These are phyloP conservation scores for Sussaba pulchella DNA, from an alignment of 2,888 invertebrate species.

Conservation along the genomic window DNA sequence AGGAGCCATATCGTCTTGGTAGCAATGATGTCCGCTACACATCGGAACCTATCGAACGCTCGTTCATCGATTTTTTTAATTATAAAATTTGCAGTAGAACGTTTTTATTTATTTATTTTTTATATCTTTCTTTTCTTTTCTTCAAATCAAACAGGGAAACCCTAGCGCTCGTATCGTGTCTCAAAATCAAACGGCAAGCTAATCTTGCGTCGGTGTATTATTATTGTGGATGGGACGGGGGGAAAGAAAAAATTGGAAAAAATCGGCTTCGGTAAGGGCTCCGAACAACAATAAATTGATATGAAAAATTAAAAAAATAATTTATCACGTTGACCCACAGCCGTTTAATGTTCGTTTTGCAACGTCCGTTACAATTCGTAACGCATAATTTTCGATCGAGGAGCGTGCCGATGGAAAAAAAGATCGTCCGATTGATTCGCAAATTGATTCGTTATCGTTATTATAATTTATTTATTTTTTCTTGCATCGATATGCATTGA, in stretches of 20 bases:
- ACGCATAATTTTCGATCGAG: constrained; percentile 56
- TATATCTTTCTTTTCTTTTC: constrained; percentile 48
- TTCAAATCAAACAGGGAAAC: constrained; percentile 70
- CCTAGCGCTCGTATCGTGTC: constrained; percentile 72
- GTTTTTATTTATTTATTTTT: constrained; percentile 68
- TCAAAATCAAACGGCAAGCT: constrained; percentile 71
- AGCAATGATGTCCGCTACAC: neutral
- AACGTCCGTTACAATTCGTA: constrained; percentile 53
- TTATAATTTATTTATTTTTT: constrained; percentile 43
- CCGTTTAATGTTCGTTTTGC: constrained; percentile 44
- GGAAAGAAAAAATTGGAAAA: constrained; percentile 56
- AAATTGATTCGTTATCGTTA: constrained; percentile 70
- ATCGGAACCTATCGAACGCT: constrained; percentile 69
- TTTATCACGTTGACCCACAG: constrained; percentile 49
- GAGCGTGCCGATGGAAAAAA: constrained; percentile 73
- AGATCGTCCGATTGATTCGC: constrained; percentile 73
- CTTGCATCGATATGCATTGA: constrained; percentile 48
- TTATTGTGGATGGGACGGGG: constrained; percentile 66
- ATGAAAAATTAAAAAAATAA: constrained; percentile 33
- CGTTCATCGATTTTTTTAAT: constrained; percentile 72
- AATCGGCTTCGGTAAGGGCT: constrained; percentile 43
- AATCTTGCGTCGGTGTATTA: constrained; percentile 70
- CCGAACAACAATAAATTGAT: constrained; percentile 56
- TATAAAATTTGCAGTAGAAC: constrained; percentile 84
- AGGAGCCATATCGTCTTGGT: constrained; percentile 1